Conservation (phyloP, 2,113 vertebrate species). For the Sarotherodon lohbergeri region DNA sequence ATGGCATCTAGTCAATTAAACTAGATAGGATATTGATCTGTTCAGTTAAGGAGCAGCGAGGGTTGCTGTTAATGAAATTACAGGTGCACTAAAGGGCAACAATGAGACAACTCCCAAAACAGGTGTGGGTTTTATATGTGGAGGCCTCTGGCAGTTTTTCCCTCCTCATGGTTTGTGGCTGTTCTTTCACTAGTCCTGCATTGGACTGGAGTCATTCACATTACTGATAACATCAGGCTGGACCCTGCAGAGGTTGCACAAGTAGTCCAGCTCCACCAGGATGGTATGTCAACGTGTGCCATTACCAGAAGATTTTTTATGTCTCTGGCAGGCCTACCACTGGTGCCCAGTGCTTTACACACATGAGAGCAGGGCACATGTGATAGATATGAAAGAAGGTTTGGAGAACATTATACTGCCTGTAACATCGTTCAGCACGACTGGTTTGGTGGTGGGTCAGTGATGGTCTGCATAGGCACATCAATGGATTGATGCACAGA, state of each 20-base stretch:
- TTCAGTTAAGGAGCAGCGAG: rapidly evolving
- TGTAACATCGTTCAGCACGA: not conserved
- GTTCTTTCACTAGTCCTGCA: not conserved
- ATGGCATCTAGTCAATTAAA: not conserved
- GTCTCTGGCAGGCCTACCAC: not conserved
- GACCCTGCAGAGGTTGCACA: not conserved
- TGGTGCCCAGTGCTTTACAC: not conserved
- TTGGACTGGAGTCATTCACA: not conserved
- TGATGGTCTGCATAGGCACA: rapidly evolving
- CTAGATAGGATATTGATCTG: not conserved
- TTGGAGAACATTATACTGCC: not conserved
- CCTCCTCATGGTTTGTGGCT: not conserved
- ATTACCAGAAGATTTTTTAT: not conserved
- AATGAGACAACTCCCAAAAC: not conserved
- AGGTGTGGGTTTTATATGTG: not conserved
- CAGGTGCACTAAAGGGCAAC: not conserved
- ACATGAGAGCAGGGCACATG: not conserved
- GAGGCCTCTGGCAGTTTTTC: not conserved
- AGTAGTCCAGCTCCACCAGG: not conserved
- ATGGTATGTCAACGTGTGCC: not conserved
- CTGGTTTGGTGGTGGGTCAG: not conserved
- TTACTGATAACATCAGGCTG: rapidly evolving
- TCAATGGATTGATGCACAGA: not conserved
- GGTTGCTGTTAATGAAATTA: rapidly evolving
- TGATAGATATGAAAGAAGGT: not conserved